Evolutionary conservation across 2,888 invertebrate species (phyloP).

Genomic region (Drosophila crucigera): DNA sequence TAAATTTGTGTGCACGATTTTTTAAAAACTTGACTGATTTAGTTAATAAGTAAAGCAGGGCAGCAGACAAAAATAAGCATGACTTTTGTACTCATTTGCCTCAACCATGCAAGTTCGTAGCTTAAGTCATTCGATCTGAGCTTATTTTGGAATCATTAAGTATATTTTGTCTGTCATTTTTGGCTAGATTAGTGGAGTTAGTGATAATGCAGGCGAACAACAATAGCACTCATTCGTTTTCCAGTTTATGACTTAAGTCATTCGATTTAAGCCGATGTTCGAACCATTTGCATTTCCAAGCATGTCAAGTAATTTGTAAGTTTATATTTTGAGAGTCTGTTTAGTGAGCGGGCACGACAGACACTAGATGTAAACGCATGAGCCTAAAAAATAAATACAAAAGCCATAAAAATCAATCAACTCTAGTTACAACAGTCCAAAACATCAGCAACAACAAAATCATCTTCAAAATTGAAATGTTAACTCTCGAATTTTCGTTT

Average conservation of each 20-base stretch:
- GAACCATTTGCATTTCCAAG: slow-evolving; percentile 40
- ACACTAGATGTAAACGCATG: slow-evolving; percentile 11
- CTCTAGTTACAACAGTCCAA: slow-evolving; percentile 26
- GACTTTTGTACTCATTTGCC: not conserved
- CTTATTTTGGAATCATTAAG: not conserved
- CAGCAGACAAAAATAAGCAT: not conserved
- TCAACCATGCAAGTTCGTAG: slow-evolving; percentile 30
- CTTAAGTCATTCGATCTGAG: slow-evolving; percentile 44
- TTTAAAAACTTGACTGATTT: not conserved
- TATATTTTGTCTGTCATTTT: not conserved
- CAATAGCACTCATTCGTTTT: not conserved
- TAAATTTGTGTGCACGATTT: slow-evolving; percentile 2
- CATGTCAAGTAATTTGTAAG: slow-evolving; percentile 69
- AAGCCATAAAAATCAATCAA: slow-evolving; percentile 69
- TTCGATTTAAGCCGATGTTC: slow-evolving; percentile 8
- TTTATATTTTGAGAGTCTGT: slow-evolving; percentile 66
- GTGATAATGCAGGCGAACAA: not conserved
- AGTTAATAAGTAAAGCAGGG: slow-evolving; percentile 3
- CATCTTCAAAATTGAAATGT: slow-evolving; percentile 65
- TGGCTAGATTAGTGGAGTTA: not conserved
- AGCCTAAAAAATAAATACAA: slow-evolving; percentile 4
- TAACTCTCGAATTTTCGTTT: slow-evolving; percentile 55
- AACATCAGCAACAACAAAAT: slow-evolving; percentile 2
- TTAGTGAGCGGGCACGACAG: slow-evolving; percentile 23
- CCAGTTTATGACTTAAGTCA: slow-evolving; percentile 8